Percentiles rank a stretch among this genome's conserved stretches.
These are phyloP conservation scores for Heliconius hermathena DNA, from an alignment of 1,140 invertebrate species.

Conservation along the genomic window DNA sequence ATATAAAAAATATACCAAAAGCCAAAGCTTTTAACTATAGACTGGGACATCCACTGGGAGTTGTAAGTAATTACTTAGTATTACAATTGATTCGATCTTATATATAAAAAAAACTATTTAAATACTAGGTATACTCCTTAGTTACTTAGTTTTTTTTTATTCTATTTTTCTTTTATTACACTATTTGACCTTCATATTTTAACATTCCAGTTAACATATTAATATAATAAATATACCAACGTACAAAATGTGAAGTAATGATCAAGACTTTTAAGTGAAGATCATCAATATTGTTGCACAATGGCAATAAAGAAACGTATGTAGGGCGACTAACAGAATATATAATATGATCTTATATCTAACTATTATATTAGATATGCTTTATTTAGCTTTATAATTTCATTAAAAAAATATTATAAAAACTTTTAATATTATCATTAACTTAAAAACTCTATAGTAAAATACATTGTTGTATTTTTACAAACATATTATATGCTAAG, in stretches of 20 bases:
- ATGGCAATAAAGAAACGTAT: background rate
- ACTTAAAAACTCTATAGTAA: no score
- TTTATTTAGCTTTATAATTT: background rate
- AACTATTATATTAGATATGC: background rate
- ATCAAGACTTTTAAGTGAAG: constrained; percentile 28
- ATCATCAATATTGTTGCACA: constrained; percentile 27
- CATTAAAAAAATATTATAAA: no score
- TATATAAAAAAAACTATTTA: background rate
- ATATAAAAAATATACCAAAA: no score
- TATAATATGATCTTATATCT: background rate
- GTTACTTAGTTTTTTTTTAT: background rate
- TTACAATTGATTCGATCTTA: background rate
- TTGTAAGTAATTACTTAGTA: constrained; percentile 6
- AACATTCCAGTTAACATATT: background rate
- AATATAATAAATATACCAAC: background rate
- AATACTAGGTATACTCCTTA: background rate
- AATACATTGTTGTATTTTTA: no score
- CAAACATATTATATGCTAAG: no score
- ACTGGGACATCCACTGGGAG: background rate
- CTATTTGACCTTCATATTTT: background rate
- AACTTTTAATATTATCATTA: no score
- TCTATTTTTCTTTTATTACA: background rate
- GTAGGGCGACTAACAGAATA: background rate
- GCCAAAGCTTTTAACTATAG: background rate
- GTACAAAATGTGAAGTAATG: constrained; percentile 15